Evolutionary conservation across 2,113 vertebrate species (phyloP).

Genomic region (Callopanchax toddi): DNA sequence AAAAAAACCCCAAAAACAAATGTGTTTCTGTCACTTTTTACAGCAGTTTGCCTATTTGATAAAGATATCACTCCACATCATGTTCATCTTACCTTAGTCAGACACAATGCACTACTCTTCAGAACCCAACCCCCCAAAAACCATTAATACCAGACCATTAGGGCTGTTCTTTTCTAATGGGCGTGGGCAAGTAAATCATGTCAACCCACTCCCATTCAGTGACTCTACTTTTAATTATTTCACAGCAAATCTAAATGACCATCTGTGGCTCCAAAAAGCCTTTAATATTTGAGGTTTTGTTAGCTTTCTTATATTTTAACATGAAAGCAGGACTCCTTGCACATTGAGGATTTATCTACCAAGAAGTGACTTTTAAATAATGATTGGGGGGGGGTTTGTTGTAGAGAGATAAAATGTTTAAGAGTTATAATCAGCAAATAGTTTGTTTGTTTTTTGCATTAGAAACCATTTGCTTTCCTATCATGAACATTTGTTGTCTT

Average conservation of each 20-base stretch:
- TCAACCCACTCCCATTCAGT: constrained; percentile 38
- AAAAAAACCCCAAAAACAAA: too few relatives aligned
- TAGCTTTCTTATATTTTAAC: constrained; percentile 5
- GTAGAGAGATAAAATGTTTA: too few relatives aligned
- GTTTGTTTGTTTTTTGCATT: background rate
- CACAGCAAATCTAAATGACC: constrained; percentile 49
- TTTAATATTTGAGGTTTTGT: constrained; percentile 14
- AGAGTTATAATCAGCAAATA: background rate
- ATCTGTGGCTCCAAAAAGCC: constrained; percentile 44
- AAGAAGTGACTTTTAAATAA: background rate
- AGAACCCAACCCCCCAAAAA: constrained; percentile 33
- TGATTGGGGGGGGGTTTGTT: too few relatives aligned
- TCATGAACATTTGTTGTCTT: background rate
- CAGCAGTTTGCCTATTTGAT: background rate
- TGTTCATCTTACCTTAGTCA: background rate
- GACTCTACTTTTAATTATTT: constrained; percentile 57
- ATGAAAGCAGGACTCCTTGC: too few relatives aligned
- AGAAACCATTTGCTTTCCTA: background rate
- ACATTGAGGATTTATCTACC: background rate
- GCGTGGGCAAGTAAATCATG: constrained; percentile 57
- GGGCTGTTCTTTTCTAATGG: constrained; percentile 28
- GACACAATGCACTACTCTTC: constrained; percentile 5
- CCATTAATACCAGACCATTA: constrained; percentile 28
- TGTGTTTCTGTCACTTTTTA: too few relatives aligned
- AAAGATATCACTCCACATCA: background rate